Conservation (phyloP, 2,797 vertebrate species). For the Centroberyx gerrardi region DNA sequence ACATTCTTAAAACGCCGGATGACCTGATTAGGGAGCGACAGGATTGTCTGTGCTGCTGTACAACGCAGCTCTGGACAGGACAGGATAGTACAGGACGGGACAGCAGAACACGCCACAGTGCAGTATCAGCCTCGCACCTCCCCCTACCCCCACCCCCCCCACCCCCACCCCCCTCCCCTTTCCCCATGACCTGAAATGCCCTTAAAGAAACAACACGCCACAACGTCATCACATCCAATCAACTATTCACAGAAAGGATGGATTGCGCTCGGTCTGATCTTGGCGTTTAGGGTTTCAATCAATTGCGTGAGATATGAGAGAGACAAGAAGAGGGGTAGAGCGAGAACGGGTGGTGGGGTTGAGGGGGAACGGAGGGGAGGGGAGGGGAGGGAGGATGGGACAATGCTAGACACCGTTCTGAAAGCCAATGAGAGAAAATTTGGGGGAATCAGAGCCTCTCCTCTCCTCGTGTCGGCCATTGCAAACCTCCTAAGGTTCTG, state of each 20-base stretch:
- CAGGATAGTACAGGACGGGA: constrained; percentile 8
- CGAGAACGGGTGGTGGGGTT: background rate
- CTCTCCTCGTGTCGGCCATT: constrained; percentile 28
- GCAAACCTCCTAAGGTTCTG: constrained; percentile 24
- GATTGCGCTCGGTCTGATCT: constrained; percentile 58
- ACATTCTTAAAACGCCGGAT: constrained; percentile 50
- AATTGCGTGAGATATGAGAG: constrained; percentile 73
- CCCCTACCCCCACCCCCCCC: background rate
- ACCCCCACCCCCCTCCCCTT: constrained; percentile 25
- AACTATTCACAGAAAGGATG: constrained; percentile 77
- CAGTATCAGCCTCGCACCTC: constrained; percentile 46
- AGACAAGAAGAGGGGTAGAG: constrained; percentile 25
- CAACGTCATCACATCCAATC: constrained; percentile 68
- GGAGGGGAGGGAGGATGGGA: constrained; percentile 38
- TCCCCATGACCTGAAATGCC: constrained; percentile 76
- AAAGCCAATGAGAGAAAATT: constrained; percentile 64
- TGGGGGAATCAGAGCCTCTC: constrained; percentile 51
- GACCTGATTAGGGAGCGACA: constrained; percentile 65
- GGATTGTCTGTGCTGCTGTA: constrained; percentile 43
- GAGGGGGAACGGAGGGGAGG: constrained; percentile 17
- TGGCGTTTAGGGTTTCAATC: constrained; percentile 80
- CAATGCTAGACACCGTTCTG: constrained; percentile 28
- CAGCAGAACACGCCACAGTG: constrained; percentile 45
- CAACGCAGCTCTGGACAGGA: constrained; percentile 42
- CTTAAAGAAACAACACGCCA: constrained; percentile 76